Evolutionary conservation across 2,113 vertebrate species (phyloP).

Genomic region (Butastur rufipennis): DNA sequence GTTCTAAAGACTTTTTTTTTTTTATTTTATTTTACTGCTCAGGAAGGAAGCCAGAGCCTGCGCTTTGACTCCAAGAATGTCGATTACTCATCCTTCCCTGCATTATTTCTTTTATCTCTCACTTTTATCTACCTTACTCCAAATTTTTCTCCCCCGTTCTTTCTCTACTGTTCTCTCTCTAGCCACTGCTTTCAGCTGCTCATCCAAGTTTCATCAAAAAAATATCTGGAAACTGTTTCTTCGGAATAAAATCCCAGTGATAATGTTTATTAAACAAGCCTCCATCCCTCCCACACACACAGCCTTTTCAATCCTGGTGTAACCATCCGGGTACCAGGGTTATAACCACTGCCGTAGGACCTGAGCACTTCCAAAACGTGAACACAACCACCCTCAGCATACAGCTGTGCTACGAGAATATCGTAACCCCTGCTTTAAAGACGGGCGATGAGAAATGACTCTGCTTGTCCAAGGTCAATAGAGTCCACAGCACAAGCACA

Average conservation of each 20-base stretch:
- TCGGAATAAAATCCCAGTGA: neutral
- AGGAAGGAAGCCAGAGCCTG: slow-evolving; percentile 88
- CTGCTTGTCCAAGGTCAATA: neutral
- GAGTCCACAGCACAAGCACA: neutral
- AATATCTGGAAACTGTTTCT: neutral
- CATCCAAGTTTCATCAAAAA: neutral
- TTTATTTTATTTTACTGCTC: slow-evolving; percentile 82
- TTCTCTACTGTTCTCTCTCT: neutral
- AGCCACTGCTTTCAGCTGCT: neutral
- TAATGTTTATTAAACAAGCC: neutral
- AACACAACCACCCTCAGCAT: neutral
- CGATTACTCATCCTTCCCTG: slow-evolving; percentile 74
- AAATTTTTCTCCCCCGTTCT: neutral
- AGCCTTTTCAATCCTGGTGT: neutral
- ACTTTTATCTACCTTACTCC: slow-evolving; percentile 64
- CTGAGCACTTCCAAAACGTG: neutral
- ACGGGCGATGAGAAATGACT: neutral
- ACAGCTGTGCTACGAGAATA: neutral
- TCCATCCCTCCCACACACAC: neutral
- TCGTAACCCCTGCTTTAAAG: neutral
- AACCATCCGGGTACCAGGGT: fast-evolving
- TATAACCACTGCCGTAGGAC: neutral
- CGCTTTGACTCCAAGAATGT: slow-evolving; percentile 78
- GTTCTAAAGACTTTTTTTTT: slow-evolving; percentile 84
- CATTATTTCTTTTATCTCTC: slow-evolving; percentile 69